Percentiles rank a stretch among this genome's conserved stretches.
Evolutionary conservation across 2,888 invertebrate genomes (phyloP).

Genomic region (Dynastes grantii): DNA sequence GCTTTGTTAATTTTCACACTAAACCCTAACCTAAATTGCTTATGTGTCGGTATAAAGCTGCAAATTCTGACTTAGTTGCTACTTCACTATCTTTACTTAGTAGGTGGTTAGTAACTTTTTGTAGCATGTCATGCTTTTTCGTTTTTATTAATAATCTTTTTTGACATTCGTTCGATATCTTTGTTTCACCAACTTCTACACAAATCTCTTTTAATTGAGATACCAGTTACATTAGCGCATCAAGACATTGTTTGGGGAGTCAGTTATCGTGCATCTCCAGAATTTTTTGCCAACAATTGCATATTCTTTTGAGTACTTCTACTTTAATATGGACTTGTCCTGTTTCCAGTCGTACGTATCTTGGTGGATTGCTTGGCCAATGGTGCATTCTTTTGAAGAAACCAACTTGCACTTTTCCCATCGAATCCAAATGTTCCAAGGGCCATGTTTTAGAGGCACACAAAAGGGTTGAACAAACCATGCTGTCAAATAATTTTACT

Average conservation of each 20-base stretch:
- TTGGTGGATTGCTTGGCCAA: slow-evolving; percentile 5
- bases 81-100: too few relatives aligned
- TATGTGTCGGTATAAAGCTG: too few relatives aligned
- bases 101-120: too few relatives aligned
- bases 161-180: not conserved
- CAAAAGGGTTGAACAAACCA: not conserved
- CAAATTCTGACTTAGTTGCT: too few relatives aligned
- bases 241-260: not conserved
- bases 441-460: not conserved
- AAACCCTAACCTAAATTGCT: too few relatives aligned
- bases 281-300: not conserved
- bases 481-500: slow-evolving; percentile 3
- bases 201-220: not conserved
- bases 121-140: not conserved
- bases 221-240: not conserved
- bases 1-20: too few relatives aligned
- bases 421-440: not conserved
- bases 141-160: not conserved
- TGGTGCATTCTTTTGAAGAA: slow-evolving; percentile 3
- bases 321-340: not conserved
- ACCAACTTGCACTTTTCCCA: slow-evolving; percentile 10
- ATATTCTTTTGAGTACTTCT: not conserved
- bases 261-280: not conserved
- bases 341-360: not conserved
- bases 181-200: not conserved